A percentile compares a stretch with the other conserved stretches of the same genome.
Evolutionary conservation across 2,888 invertebrate genomes (phyloP).

Genomic region (Polia nebulosa): DNA sequence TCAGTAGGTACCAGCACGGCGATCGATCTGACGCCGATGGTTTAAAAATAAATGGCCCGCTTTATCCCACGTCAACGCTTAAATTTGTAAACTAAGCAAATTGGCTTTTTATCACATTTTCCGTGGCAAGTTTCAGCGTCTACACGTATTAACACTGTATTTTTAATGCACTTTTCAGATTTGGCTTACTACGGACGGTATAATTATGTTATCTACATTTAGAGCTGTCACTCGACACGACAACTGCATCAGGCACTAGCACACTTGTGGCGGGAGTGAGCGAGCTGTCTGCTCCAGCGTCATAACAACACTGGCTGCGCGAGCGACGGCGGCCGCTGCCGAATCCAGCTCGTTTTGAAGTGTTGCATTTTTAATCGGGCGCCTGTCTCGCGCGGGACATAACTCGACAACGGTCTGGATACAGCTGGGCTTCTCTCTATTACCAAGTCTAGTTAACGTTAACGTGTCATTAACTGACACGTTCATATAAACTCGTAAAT

Average conservation of each 20-base stretch:
- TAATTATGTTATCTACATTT: slow-evolving; percentile 9
- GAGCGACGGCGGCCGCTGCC: slow-evolving; percentile 85
- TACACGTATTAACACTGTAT: slow-evolving; percentile 47
- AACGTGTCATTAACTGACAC: slow-evolving; percentile 89
- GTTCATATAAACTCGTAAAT: slow-evolving; percentile 87
- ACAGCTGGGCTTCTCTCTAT: slow-evolving; percentile 88
- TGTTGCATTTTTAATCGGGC: slow-evolving; percentile 89
- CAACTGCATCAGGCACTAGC: slow-evolving; percentile 42
- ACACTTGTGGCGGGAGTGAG: slow-evolving; percentile 50
- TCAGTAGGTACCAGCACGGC: slow-evolving; percentile 73
- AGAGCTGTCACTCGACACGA: slow-evolving; percentile 24
- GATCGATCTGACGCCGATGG: slow-evolving; percentile 81
- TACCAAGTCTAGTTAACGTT: slow-evolving; percentile 90
- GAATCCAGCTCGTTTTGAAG: slow-evolving; percentile 88
- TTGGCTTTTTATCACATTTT: slow-evolving; percentile 65
- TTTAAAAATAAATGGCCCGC: slow-evolving; percentile 81
- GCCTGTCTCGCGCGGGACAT: slow-evolving; percentile 90
- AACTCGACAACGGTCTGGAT: slow-evolving; percentile 87
- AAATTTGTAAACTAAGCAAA: slow-evolving; percentile 70
- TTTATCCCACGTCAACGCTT: slow-evolving; percentile 70
- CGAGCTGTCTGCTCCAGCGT: slow-evolving; percentile 79
- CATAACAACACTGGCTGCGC: slow-evolving; percentile 87
- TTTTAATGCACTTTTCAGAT: slow-evolving; percentile 50
- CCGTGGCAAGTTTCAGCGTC: slow-evolving; percentile 15
- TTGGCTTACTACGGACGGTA: slow-evolving; percentile 43